Conservation (phyloP, 2,797 vertebrate genomes). For the Remorina albescens region DNA sequence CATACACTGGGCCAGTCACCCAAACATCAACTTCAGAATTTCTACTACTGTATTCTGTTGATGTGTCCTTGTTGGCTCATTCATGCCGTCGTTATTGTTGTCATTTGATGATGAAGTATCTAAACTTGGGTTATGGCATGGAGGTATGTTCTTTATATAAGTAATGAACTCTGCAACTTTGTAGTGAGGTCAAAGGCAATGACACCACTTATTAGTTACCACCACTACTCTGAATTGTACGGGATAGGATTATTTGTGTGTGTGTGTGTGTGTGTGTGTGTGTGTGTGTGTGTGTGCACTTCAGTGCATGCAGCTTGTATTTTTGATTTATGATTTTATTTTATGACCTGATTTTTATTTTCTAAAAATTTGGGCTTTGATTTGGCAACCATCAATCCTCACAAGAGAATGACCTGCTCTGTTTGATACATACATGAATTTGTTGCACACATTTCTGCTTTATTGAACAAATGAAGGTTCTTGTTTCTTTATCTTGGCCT, state of each 20-base stretch:
- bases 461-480: constrained; percentile 62
- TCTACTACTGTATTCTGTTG: constrained; percentile 40
- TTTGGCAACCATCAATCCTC: constrained; percentile 36
- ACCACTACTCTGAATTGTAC: constrained; percentile 45
- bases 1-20: constrained; percentile 35
- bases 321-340: constrained; percentile 72
- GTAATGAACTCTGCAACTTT: constrained; percentile 59
- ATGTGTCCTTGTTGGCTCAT: constrained; percentile 46
- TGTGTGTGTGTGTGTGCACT: constrained; percentile 35
- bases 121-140: constrained; percentile 8
- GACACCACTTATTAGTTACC: constrained; percentile 30
- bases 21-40: constrained; percentile 46
- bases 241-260: constrained; percentile 5
- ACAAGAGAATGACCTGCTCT: constrained; percentile 48
- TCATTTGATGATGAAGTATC: constrained; percentile 27
- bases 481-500: constrained; percentile 46
- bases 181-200: constrained; percentile 43
- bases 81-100: constrained; percentile 43
- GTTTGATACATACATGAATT: constrained; percentile 51
- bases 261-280: constrained; percentile 1
- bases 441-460: constrained; percentile 72
- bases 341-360: constrained; percentile 58
- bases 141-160: constrained; percentile 29
- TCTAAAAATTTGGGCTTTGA: constrained; percentile 35
- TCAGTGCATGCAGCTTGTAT: constrained; percentile 37